These are phyloP conservation scores for Cheirogaleus major DNA, from an alignment of 2,797 vertebrate genomes.

Conservation along the genomic window DNA sequence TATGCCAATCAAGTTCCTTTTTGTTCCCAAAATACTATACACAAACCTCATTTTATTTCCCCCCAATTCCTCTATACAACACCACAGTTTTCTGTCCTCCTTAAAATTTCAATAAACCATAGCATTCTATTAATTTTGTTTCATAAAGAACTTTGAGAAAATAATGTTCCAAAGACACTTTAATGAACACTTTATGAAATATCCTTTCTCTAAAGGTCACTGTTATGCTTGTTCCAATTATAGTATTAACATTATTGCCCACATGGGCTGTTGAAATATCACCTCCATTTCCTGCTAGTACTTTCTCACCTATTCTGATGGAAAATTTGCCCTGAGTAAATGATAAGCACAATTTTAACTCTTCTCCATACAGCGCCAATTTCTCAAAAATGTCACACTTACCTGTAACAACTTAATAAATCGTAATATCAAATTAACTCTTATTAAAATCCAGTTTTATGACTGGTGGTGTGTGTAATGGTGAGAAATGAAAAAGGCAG, in stretches of 20 bases:
- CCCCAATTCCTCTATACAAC: not conserved
- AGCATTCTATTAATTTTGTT: conserved; percentile 32
- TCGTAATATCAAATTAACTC: not conserved
- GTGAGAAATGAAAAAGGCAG: conserved; percentile 16
- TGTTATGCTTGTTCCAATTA: not conserved
- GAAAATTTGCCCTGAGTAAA: conserved; percentile 30
- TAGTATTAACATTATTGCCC: not conserved
- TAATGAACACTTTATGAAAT: not conserved
- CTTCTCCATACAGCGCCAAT: not conserved
- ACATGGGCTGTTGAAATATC: not conserved
- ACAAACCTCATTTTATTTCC: not conserved
- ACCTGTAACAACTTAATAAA: not conserved
- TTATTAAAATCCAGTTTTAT: conserved; percentile 55
- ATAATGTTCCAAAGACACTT: conserved; percentile 22
- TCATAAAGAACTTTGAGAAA: conserved; percentile 36
- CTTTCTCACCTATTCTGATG: not conserved
- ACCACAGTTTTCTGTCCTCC: not conserved
- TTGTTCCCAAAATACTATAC: not conserved
- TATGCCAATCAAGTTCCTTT: not conserved
- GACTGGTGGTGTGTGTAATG: not conserved
- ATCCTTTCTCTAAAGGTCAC: conserved; percentile 26
- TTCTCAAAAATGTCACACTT: not conserved
- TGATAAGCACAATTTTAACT: not conserved
- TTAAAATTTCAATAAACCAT: not conserved
- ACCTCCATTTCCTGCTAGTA: not conserved